Percentiles rank a stretch among this genome's conserved stretches.
These are phyloP conservation scores for Anaspis maculata DNA, from an alignment of 2,888 invertebrate species.

Conservation along the genomic window DNA sequence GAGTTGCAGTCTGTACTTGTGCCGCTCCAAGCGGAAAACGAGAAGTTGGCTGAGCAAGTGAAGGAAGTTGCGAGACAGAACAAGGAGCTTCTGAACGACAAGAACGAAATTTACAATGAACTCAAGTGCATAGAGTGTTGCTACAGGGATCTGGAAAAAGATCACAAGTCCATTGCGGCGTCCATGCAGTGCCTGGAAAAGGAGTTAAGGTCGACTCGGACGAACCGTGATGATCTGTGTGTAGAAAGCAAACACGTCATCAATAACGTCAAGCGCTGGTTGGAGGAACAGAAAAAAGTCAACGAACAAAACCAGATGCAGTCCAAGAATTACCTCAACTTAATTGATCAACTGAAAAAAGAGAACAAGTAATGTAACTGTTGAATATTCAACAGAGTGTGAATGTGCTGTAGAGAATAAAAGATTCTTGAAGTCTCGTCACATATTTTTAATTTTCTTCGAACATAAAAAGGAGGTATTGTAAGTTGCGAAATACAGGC, in stretches of 20 bases:
- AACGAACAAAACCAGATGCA: slow-evolving; percentile 22
- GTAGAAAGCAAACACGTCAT: slow-evolving; percentile 36
- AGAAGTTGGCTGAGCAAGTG: slow-evolving; percentile 27
- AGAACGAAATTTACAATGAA: slow-evolving; percentile 20
- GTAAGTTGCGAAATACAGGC: too few species aligned
- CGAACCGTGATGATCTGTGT: slow-evolving; percentile 33
- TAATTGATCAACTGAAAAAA: slow-evolving; percentile 27
- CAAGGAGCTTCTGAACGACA: slow-evolving; percentile 18
- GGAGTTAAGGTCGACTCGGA: slow-evolving; percentile 31
- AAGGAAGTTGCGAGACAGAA: slow-evolving; percentile 27
- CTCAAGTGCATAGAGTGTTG: slow-evolving; percentile 27
- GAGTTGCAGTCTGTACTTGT: slow-evolving; percentile 22
- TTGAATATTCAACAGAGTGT: too few species aligned
- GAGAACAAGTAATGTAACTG: slow-evolving; percentile 30
- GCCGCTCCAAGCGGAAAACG: slow-evolving; percentile 27
- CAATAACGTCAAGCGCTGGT: slow-evolving; percentile 35
- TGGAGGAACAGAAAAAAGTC: slow-evolving; percentile 37
- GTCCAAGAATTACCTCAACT: slow-evolving; percentile 25
- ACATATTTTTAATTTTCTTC: too few species aligned
- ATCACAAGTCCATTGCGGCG: slow-evolving; percentile 29
- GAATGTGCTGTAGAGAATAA: too few species aligned
- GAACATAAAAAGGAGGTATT: too few species aligned
- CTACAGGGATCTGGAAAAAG: slow-evolving; percentile 20
- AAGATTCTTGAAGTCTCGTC: too few species aligned
- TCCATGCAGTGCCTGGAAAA: slow-evolving; percentile 30